Evolutionary conservation across 2,797 vertebrate species (phyloP).

Genomic region (Anniella stebbinsi): DNA sequence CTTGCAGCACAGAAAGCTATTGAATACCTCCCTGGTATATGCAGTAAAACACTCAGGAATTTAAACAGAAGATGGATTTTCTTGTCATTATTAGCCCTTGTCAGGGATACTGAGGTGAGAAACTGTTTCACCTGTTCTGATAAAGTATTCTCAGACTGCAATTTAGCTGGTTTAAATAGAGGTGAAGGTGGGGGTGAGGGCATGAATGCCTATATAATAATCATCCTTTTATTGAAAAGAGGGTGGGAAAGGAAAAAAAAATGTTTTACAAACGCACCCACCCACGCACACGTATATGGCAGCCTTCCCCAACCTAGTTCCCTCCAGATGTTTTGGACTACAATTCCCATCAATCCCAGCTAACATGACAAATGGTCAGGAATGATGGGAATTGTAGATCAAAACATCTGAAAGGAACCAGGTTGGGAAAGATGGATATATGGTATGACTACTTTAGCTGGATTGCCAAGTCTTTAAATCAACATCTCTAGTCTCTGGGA

Average conservation of each 20-base stretch:
- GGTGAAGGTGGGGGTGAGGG: neutral
- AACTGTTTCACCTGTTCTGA: constrained; percentile 43
- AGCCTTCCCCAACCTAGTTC: no score
- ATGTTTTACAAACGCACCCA: neutral
- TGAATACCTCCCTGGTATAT: constrained; percentile 13
- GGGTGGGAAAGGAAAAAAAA: neutral
- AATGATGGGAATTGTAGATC: no score
- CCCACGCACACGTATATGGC: accelerated
- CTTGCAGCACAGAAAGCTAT: constrained; percentile 42
- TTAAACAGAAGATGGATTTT: constrained; percentile 60
- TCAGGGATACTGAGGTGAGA: constrained; percentile 36
- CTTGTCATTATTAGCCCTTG: constrained; percentile 22
- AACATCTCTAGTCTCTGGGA: neutral
- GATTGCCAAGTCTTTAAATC: neutral
- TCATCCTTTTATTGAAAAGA: neutral
- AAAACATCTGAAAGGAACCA: no score
- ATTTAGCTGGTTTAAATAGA: constrained; percentile 19
- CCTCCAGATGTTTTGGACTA: no score
- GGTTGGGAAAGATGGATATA: neutral
- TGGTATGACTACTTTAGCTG: neutral
- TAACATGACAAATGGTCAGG: no score
- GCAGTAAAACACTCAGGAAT: constrained; percentile 45
- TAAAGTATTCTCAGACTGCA: constrained; percentile 31
- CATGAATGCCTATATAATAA: constrained; percentile 29
- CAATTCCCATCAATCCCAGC: no score